phyloP scores from a whole-genome alignment of 2,797 vertebrate species.

The Hozukius guyotensis region DNA sequence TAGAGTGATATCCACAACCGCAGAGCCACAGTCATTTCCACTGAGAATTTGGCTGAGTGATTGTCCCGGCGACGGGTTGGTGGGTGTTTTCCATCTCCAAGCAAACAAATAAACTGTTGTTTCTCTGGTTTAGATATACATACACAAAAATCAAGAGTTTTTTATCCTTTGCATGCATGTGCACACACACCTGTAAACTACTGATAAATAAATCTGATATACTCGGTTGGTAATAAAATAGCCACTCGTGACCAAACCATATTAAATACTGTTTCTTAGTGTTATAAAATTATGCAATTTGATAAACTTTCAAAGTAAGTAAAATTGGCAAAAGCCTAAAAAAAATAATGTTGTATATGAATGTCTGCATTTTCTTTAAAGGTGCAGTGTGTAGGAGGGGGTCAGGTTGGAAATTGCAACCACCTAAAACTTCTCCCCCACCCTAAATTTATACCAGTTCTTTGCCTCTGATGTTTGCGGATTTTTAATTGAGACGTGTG shows the following conservation, averaged over 20 bases:
- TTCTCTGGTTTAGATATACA: background rate
- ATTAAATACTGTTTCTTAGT: background rate
- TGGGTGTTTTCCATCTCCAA: conserved; percentile 4
- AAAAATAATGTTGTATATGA: background rate
- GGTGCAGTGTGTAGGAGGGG: background rate
- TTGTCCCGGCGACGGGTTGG: background rate
- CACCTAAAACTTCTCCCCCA: no score
- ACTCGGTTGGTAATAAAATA: background rate
- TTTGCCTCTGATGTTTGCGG: no score
- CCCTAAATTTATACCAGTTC: no score
- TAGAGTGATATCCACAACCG: background rate
- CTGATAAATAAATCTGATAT: background rate
- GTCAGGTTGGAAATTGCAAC: no score
- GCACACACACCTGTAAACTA: background rate
- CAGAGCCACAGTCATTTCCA: conserved; percentile 8
- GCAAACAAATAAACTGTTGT: conserved; percentile 7
- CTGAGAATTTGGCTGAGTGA: background rate
- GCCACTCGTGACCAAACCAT: background rate
- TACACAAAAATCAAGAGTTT: background rate
- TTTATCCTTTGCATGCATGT: background rate
- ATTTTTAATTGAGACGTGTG: no score
- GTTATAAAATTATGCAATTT: no score
- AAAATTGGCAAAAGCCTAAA: background rate
- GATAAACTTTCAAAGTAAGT: background rate
- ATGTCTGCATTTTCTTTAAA: background rate